Base-by-base conservation (phyloP, 2,113 vertebrate species). In the Amblyopsis rosae region DNA sequence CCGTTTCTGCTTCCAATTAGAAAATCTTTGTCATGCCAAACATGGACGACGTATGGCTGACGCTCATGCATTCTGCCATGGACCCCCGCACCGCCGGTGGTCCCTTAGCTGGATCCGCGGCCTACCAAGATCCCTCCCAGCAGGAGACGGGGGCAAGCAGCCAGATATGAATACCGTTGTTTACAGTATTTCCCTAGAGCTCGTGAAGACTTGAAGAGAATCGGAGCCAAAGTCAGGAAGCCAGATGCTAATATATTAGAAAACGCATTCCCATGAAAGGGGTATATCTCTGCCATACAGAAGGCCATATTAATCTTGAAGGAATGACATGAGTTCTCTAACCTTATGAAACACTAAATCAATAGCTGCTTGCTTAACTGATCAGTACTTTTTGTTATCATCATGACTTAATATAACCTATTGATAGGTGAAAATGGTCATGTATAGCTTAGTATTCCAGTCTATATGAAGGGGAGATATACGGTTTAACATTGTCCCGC, bases 11-110 rank as follows among this genome's bases (percentile, higher is more conserved):
- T 62, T 57, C 12, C 11, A 47, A 56, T 83, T 32, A 98, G 96
- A 98, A 98, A 96, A 93, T 98, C 72, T 95, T 98, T 81, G 96
- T 98, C 69, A 98, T 98, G 96, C 96, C 96, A 93, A 98, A 98
- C 92, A 98, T 98, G 96, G 96, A 98, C 54, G 96, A 98, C 73
- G 77, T 98, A 67, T 98, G 95, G 93, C 91, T 98, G 72, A 91
- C 92, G n/a, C 80, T 98, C 82, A 98, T 98, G 96, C 96, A 98
- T 80, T 95, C 96, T 0, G 96, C 95, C 90, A 96, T 94, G 95
- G 96, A 98, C 87, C 92, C 93, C 3, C 95, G 96, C 77, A 94
- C 94, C 3, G 83, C 89, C 2, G 73, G 81, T 7, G 77, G 82
- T 35, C 75, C 63, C 0, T 89, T 90, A 70, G 82, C 55, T 0